phyloP scores from a whole-genome alignment of 2,888 invertebrate genomes.

The Orthosia cruda region DNA sequence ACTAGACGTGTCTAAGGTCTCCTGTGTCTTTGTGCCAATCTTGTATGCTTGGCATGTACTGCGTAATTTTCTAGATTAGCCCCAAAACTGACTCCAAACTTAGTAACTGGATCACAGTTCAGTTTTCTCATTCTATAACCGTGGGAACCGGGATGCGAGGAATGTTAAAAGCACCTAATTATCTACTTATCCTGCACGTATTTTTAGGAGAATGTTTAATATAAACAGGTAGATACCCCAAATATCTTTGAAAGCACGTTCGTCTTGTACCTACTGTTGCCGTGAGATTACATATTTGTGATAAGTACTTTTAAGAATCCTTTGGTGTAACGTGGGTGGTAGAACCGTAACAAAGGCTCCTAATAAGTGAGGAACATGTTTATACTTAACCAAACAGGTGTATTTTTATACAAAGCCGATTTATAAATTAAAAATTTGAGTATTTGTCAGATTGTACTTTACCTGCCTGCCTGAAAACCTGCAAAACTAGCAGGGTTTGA shows the following conservation, averaged over 20 bases:
- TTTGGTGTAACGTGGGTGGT: conserved; percentile 29
- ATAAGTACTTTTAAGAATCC: conserved; percentile 36
- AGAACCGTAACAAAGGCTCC: conserved; percentile 3
- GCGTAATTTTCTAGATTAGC: conserved; percentile 50
- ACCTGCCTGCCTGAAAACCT: no score
- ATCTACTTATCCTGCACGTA: conserved; percentile 34
- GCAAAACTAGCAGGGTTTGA: no score
- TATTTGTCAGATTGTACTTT: no score
- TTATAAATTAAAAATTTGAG: no score
- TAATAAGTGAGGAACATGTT: conserved; percentile 4
- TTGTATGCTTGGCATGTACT: conserved; percentile 17
- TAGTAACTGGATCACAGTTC: conserved; percentile 35
- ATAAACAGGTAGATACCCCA: conserved; percentile 35
- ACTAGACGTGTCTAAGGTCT: conserved; percentile 23
- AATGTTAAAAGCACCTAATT: conserved; percentile 49
- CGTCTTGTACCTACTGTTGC: conserved; percentile 28
- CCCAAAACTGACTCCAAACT: conserved; percentile 31
- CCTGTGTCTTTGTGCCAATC: conserved; percentile 16
- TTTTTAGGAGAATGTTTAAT: conserved; percentile 35
- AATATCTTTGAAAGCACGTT: conserved; percentile 51
- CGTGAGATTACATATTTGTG: conserved; percentile 52
- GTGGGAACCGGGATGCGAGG: conserved; percentile 29
- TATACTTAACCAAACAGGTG: background rate
- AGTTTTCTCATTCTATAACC: conserved; percentile 32
- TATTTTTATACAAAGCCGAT: background rate